phyloP scores from a whole-genome alignment of 2,113 vertebrate genomes.

The Tupaia tana region DNA sequence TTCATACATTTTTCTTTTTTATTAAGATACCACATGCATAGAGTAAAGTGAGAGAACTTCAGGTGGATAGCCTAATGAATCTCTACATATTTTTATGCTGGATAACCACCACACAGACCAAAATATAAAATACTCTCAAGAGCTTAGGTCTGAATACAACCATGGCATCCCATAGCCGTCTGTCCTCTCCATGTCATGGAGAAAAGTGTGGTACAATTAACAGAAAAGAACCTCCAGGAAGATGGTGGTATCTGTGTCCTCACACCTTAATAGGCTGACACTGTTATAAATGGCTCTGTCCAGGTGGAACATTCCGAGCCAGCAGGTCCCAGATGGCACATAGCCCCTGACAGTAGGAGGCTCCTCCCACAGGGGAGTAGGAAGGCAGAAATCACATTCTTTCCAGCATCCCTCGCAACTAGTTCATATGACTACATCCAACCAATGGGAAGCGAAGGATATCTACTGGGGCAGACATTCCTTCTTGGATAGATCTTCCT shows the following conservation, averaged over 20 bases:
- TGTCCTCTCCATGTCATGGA: background rate
- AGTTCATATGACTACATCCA: background rate
- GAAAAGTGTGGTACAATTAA: rapidly evolving
- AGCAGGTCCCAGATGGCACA: background rate
- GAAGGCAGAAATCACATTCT: background rate
- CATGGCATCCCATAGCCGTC: background rate
- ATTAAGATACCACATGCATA: background rate
- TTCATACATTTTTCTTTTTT: background rate
- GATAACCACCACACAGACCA: background rate
- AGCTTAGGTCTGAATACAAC: background rate
- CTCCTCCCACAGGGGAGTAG: too few relatives aligned
- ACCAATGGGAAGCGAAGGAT: background rate
- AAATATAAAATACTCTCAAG: background rate
- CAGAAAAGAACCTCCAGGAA: rapidly evolving
- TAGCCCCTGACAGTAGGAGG: too few relatives aligned
- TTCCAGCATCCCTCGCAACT: background rate
- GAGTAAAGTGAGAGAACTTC: background rate
- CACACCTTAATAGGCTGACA: too few relatives aligned
- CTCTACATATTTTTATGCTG: background rate
- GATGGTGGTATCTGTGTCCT: background rate
- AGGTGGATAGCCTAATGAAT: background rate
- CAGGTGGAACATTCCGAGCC: background rate
- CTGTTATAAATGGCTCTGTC: background rate
- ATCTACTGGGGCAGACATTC: too few relatives aligned
- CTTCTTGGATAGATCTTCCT: background rate